Evolutionary conservation across 1,140 invertebrate species (phyloP).

Genomic region (Calliphora vicina): DNA sequence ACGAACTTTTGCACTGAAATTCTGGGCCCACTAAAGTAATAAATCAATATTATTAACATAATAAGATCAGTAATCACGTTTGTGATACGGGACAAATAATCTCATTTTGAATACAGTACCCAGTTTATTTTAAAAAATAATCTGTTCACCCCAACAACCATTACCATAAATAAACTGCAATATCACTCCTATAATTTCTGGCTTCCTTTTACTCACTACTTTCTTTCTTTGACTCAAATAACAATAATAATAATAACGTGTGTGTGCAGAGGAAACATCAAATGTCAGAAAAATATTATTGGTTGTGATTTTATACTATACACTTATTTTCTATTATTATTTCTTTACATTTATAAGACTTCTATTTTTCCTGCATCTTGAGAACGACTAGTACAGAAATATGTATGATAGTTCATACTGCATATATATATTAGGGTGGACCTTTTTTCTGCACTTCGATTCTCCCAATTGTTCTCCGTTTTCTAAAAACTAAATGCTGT

Average conservation of each 20-base stretch:
- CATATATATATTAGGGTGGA: no score
- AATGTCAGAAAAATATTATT: constrained; percentile 28
- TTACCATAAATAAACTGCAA: background rate
- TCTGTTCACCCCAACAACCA: background rate
- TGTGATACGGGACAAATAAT: no score
- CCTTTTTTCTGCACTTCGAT: no score
- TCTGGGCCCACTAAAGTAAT: no score
- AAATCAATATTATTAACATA: no score
- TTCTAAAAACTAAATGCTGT: no score
- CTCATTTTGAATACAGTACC: no score
- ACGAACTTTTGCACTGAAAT: no score
- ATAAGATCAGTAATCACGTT: no score
- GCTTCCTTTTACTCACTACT: background rate
- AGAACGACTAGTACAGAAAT: no score
- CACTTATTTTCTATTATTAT: background rate
- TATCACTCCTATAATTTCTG: background rate
- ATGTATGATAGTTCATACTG: no score
- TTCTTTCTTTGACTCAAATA: background rate
- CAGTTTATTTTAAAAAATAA: background rate
- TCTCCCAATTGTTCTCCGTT: no score
- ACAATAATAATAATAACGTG: background rate
- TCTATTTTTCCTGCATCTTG: background rate
- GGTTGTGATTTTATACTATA: constrained; percentile 8
- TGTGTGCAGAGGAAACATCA: background rate
- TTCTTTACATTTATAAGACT: background rate